phyloP scores from a whole-genome alignment of 2,888 invertebrate species.

The Cinara cedri region DNA sequence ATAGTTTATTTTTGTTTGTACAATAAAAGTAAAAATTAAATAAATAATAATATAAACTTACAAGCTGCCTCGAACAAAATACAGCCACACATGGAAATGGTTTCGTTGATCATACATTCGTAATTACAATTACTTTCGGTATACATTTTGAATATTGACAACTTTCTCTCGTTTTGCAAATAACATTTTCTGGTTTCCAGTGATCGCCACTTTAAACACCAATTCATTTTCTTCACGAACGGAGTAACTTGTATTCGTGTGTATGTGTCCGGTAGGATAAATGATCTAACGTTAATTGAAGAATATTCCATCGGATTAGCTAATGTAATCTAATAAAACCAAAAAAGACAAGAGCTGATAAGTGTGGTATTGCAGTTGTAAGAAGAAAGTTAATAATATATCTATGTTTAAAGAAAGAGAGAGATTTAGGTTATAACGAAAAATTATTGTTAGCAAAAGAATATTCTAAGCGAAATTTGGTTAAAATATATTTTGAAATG shows the following conservation, averaged over 20 bases:
- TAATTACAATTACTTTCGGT: not conserved
- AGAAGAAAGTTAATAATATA: too few species aligned
- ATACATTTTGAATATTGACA: conserved; percentile 22
- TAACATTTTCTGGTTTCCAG: conserved; percentile 27
- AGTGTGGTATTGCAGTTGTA: too few species aligned
- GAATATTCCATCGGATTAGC: not conserved
- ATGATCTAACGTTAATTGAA: not conserved
- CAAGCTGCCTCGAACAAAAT: not conserved
- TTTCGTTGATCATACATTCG: conserved; percentile 21
- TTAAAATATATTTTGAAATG: not conserved
- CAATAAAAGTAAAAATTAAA: not conserved
- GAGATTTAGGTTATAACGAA: not conserved
- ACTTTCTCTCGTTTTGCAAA: conserved; percentile 32
- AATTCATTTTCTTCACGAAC: conserved; percentile 3
- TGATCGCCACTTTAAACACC: not conserved
- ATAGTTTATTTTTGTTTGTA: too few species aligned
- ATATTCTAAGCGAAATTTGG: too few species aligned
- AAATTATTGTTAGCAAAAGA: not conserved
- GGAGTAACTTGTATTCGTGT: conserved; percentile 30
- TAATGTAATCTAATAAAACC: conserved; percentile 15
- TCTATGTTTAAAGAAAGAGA: too few species aligned
- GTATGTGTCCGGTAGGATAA: conserved; percentile 1
- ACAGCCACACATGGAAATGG: conserved; percentile 29
- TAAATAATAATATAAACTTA: not conserved
- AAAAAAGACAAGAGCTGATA: too few species aligned